Evolutionary conservation across 2,888 invertebrate genomes (phyloP), one percentile per base, ranked within the genome.

Genomic region (Lysandra coridon): DNA sequence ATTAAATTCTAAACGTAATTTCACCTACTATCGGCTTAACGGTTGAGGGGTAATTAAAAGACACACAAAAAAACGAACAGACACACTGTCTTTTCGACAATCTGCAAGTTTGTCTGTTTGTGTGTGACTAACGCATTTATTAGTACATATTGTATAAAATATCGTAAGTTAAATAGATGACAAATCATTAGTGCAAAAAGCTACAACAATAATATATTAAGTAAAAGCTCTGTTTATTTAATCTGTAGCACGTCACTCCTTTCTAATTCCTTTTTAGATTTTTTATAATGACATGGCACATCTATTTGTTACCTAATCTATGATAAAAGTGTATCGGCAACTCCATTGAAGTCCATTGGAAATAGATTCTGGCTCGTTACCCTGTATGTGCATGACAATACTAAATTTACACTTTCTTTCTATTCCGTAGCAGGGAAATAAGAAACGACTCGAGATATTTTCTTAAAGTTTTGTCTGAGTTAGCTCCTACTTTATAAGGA

Each of bases 361-460:
- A 76, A 76, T 17, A 76, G 76, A 53, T 76, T 76, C 76, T 53
- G 75, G 53, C 75, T 30, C 74, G 57, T 53, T 57, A 33, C 76
- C n/a, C 53, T 33, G 14, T 53, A 53, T 53, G 53, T 76, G 76
- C 76, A 76, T 76, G 76, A 76, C 76, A 76, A 53, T 76, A 76
- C 76, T 33, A 53, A 53, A 49, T 49, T 53, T 57, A 76, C 76
- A 76, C 76, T 76, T 57, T 76, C 75, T 49, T 23, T 75, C n/a
- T 75, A 30, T 30, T 44, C 23, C 33, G 5, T 14, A 14, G 33
- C 3, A 53, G 30, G 75, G 17, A 30, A 33, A 53, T 7, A 17
- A 76, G 76, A 53, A 53, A 33, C 53, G 30, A 53, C 53, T 53
- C 30, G 12, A 69, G 33, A 37, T 37, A 69, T 69, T 69, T 69